phyloP scores from a whole-genome alignment of 1,140 invertebrate genomes.

The Periplaneta americana region DNA sequence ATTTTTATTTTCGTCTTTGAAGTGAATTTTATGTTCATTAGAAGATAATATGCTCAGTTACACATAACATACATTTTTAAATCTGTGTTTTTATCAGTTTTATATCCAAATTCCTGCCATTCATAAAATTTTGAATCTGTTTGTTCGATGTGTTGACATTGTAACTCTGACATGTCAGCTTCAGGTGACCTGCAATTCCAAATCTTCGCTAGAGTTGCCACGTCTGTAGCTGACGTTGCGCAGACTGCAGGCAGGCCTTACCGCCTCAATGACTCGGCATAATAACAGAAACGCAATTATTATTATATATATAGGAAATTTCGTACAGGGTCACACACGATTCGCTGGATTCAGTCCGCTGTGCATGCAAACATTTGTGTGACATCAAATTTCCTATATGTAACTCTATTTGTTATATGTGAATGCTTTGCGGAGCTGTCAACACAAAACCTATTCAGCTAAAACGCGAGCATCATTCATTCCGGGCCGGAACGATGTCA shows the following conservation, averaged over 20 bases:
- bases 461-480: not conserved
- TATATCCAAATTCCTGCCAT: no score
- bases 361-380: not conserved
- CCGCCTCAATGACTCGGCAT: no score
- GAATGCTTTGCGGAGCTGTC: not conserved
- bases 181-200: not conserved
- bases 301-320: not conserved
- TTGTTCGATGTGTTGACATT: not conserved
- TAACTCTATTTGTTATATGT: not conserved
- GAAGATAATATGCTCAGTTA: no score
- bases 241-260: not conserved
- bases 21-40: no score
- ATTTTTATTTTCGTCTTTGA: no score
- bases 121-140: no score
- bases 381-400: not conserved
- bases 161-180: not conserved
- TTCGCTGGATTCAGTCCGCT: not conserved
- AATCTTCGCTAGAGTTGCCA: not conserved
- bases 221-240: not conserved
- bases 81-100: no score
- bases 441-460: not conserved
- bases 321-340: not conserved
- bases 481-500: not conserved
- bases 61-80: no score
- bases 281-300: not conserved